These are phyloP conservation scores for Chaenocephalus aceratus DNA, from an alignment of 2,113 vertebrate species.

Conservation along the genomic window DNA sequence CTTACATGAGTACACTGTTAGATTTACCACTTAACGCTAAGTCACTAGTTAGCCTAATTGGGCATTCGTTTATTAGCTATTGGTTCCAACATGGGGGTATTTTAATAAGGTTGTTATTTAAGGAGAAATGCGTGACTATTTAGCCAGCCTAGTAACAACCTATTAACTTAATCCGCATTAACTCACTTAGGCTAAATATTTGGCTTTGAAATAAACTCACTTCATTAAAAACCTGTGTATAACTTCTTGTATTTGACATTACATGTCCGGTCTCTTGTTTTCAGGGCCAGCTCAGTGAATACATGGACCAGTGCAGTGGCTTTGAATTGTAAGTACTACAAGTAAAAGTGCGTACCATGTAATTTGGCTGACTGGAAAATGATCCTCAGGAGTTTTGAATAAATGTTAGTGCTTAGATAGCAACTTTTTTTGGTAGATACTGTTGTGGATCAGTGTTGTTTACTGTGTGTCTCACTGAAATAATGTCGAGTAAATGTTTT, in stretches of 20 bases:
- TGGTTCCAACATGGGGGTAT: neutral
- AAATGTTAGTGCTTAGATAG: neutral
- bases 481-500: slow-evolving; percentile 8
- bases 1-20: neutral
- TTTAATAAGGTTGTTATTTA: neutral
- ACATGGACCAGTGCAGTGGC: slow-evolving; percentile 96
- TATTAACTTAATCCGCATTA: neutral
- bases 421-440: neutral
- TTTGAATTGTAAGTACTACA: slow-evolving; percentile 93
- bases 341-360: neutral
- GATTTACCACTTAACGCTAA: neutral
- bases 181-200: neutral
- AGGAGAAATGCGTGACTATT: neutral
- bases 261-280: slow-evolving; percentile 40
- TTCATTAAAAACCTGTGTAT: neutral
- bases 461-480: slow-evolving; percentile 8
- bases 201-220: too few relatives aligned
- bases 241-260: neutral
- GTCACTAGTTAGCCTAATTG: neutral
- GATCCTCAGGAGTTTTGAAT: neutral
- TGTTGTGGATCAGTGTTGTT: neutral
- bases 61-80: neutral
- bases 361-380: neutral
- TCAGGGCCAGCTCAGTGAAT: slow-evolving; percentile 92
- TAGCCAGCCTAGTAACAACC: neutral